Base-by-base conservation (phyloP, 2,797 vertebrate genomes). In the Phrynocephalus forsythii region DNA sequence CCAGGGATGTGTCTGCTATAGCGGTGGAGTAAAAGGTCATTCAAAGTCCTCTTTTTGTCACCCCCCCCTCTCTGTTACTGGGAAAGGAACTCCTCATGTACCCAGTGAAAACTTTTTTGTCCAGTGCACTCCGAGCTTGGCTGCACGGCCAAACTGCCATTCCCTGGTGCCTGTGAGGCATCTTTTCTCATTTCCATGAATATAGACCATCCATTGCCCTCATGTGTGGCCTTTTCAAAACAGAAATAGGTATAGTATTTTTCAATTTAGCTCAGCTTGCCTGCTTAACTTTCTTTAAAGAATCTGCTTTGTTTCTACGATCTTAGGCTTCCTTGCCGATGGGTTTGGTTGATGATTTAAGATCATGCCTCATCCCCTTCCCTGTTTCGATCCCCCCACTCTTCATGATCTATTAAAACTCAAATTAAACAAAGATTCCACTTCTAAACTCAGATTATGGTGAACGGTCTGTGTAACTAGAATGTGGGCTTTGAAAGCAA, bases 391-490 rank as follows among this genome's bases (percentile, higher is more conserved):
- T 88, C 77, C 26, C 88, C 93, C 94, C 92, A 95, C 90, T 44
- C 38, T 44, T 44, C 38, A 44, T 44, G 38, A 94, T 86, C 91
- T 84, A 93, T 95, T 95, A 94, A 94, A 93, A 87, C 93, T 94
- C 91, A 95, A 95, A 96, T 96, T 95, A 96, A 96, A 86, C 85
- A 94, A 93, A 91, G 20, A 52, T 93, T 95, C 93, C 30, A 90
- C 94, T 94, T 95, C 90, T 93, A 91, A 88, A 81, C 87, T 83
- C 91, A 93, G 91, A 93, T 95, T 93, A 33, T 90, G 89, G 82
- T 89, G 93, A 95, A 94, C 80, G 86, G 86, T 92, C 91, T 94
- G 84, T 84, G 81, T 87, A 94, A 95, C 90, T 92, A 82, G 91
- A 95, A 82, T 30, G 84, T 82, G 85, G 84, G 52, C 84, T 96